phyloP scores from a whole-genome alignment of 2,797 vertebrate species.

The Chaetophractus vellerosus region DNA sequence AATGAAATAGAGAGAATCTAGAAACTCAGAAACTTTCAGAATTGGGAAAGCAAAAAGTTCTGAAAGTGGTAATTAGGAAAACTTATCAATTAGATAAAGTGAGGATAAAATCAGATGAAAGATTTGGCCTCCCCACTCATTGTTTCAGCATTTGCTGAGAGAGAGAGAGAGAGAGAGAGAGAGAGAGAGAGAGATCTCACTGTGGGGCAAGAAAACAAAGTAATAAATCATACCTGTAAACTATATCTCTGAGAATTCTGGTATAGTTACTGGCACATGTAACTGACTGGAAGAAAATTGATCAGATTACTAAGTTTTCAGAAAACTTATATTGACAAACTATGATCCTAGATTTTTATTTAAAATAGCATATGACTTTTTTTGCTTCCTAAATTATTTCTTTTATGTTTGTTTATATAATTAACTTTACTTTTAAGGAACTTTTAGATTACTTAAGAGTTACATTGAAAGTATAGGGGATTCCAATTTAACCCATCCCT shows the following conservation, averaged over 20 bases:
- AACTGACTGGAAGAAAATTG: neutral
- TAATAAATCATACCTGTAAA: too few relatives aligned
- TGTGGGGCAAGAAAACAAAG: too few relatives aligned
- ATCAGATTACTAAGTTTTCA: constrained; percentile 32
- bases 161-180: neutral
- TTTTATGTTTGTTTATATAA: too few relatives aligned
- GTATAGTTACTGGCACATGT: neutral
- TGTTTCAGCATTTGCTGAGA: neutral
- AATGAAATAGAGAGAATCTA: neutral
- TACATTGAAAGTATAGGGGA: too few relatives aligned
- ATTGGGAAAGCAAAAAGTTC: neutral
- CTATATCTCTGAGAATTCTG: too few relatives aligned
- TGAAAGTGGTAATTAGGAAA: neutral
- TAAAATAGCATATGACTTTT: neutral
- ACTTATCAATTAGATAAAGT: neutral
- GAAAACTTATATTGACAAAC: neutral
- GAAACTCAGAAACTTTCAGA: neutral
- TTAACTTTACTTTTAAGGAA: too few relatives aligned
- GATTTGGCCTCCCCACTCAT: neutral
- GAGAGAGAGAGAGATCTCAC: too few relatives aligned
- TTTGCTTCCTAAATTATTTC: too few relatives aligned
- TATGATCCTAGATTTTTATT: neutral
- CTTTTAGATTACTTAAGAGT: too few relatives aligned
- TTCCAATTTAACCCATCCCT: too few relatives aligned
- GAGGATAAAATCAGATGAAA: neutral